These are phyloP conservation scores for Parapsyche elsis DNA, from an alignment of 1,140 invertebrate species.

Conservation along the genomic window DNA sequence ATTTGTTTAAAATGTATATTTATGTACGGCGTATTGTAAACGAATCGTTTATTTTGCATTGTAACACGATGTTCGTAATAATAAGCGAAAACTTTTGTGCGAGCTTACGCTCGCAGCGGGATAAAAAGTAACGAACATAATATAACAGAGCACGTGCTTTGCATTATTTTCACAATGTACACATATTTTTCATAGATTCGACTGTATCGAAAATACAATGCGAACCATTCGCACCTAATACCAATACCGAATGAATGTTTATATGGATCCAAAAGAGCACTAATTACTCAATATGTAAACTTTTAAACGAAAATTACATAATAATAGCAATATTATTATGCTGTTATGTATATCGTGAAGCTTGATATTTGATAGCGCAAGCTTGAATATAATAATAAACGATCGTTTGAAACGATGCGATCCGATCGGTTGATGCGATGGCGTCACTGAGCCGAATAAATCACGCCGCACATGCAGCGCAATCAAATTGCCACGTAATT, in stretches of 20 bases:
- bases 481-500: slow-evolving; percentile 55
- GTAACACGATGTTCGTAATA: background rate
- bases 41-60: background rate
- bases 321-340: too few relatives aligned
- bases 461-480: slow-evolving; percentile 33
- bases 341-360: background rate
- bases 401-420: background rate
- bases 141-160: background rate
- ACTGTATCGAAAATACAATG: too few relatives aligned
- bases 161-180: background rate
- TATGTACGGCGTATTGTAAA: background rate
- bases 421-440: background rate
- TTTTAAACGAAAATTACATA: too few relatives aligned
- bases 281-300: too few relatives aligned
- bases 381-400: background rate
- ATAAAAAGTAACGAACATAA: background rate
- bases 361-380: slow-evolving; percentile 7
- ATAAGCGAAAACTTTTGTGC: background rate
- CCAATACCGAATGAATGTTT: too few relatives aligned
- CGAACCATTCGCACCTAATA: too few relatives aligned
- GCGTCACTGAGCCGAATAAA: slow-evolving; percentile 26
- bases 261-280: too few relatives aligned
- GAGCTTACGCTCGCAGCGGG: background rate
- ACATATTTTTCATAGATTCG: background rate
- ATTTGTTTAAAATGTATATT: background rate